A percentile compares a stretch with the other conserved stretches of the same genome.
Evolutionary conservation across 2,888 invertebrate genomes (phyloP).

Genomic region (Drosophila borborema): DNA sequence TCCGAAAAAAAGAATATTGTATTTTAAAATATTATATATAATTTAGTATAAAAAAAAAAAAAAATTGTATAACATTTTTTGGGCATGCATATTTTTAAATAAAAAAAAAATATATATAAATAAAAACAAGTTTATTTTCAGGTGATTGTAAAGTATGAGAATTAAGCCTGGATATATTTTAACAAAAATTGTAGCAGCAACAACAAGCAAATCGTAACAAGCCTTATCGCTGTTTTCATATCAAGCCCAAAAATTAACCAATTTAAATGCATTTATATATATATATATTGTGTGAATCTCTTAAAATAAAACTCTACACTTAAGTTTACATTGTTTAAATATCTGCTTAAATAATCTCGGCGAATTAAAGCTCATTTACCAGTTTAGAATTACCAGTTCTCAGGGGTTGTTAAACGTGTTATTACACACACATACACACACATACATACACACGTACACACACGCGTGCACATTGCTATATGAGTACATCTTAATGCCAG

Average conservation of each 20-base stretch:
- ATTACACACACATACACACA: constrained; percentile 11
- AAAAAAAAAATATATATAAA: no score
- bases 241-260: not conserved
- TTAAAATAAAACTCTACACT: constrained; percentile 8
- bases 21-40: not conserved
- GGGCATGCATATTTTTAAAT: not conserved
- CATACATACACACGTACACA: no score
- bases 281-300: not conserved
- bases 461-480: not conserved
- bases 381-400: constrained; percentile 38
- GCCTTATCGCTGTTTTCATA: not conserved
- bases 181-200: not conserved
- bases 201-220: not conserved
- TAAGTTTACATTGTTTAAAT: constrained; percentile 7
- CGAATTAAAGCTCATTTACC: constrained; percentile 19
- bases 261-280: not conserved
- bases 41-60: not conserved
- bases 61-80: not conserved
- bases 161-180: not conserved
- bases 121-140: no score
- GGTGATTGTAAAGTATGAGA: no score
- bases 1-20: no score
- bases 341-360: constrained; percentile 16
- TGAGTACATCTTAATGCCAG: constrained; percentile 33
- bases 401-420: constrained; percentile 25